Percentiles rank a stretch among this genome's conserved stretches.
These are phyloP conservation scores for Odontocolon sp. DNA, from an alignment of 2,888 invertebrate species.

Conservation along the genomic window DNA sequence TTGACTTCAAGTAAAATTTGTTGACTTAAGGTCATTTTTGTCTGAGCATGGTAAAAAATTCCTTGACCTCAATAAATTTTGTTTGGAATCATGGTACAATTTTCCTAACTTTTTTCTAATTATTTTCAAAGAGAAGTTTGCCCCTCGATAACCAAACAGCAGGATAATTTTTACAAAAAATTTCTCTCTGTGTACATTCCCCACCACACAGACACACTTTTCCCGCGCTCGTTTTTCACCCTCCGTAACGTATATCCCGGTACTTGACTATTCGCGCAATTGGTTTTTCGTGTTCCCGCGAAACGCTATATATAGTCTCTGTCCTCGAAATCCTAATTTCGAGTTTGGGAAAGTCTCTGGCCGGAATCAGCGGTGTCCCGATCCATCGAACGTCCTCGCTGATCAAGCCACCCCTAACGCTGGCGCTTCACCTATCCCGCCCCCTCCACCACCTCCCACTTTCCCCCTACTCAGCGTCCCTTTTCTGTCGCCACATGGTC, in stretches of 20 bases:
- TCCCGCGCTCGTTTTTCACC: neutral
- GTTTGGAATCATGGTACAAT: too few species aligned
- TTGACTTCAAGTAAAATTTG: too few species aligned
- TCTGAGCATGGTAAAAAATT: too few species aligned
- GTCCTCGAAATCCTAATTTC: constrained; percentile 74
- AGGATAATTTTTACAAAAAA: too few species aligned
- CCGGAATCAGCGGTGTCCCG: neutral
- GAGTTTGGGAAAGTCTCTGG: constrained; percentile 57
- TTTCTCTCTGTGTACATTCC: neutral
- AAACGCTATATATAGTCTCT: constrained; percentile 46
- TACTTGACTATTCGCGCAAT: constrained; percentile 69
- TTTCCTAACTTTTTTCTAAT: too few species aligned
- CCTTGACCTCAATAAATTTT: too few species aligned
- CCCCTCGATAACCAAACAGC: too few species aligned
- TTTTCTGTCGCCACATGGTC: constrained; percentile 27
- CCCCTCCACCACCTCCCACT: constrained; percentile 23
- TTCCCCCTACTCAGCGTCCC: constrained; percentile 28
- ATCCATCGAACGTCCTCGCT: neutral
- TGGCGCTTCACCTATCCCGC: constrained; percentile 7
- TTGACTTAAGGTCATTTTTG: too few species aligned
- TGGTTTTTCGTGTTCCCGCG: constrained; percentile 71
- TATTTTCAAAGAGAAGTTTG: too few species aligned
- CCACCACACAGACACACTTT: neutral
- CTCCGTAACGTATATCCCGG: constrained; percentile 10
- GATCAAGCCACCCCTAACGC: neutral